Conservation (phyloP, 2,797 vertebrate genomes). For the Clarias laeviceps region DNA sequence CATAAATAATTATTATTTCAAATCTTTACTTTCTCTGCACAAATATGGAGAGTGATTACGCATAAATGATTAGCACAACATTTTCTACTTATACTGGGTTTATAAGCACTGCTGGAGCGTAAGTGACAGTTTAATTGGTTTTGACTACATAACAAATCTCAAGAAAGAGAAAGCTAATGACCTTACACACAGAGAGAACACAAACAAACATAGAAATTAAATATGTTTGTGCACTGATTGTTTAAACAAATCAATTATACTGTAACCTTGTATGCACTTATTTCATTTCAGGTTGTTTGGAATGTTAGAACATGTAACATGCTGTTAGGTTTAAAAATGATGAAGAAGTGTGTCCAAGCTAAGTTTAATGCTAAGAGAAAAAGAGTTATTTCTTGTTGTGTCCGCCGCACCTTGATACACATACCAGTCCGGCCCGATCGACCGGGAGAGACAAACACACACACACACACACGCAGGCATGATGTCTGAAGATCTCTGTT, state of each 20-base stretch:
- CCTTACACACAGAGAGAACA: background rate
- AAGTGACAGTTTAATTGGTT: constrained; percentile 24
- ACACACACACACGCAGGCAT: too few relatives aligned
- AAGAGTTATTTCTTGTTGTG: too few relatives aligned
- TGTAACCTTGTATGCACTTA: background rate
- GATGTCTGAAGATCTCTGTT: too few relatives aligned
- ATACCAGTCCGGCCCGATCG: too few relatives aligned
- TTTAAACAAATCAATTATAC: background rate
- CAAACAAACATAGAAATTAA: background rate
- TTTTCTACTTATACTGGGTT: constrained; percentile 1
- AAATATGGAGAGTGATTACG: constrained; percentile 7
- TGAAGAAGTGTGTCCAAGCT: too few relatives aligned
- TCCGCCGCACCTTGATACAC: too few relatives aligned
- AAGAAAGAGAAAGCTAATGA: constrained; percentile 20
- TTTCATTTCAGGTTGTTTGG: background rate
- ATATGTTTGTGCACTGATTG: background rate
- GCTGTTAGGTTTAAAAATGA: too few relatives aligned
- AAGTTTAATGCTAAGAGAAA: too few relatives aligned
- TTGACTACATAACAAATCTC: constrained; percentile 13
- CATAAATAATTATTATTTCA: constrained; percentile 22
- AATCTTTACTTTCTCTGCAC: background rate
- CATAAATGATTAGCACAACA: constrained; percentile 16
- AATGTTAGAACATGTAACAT: constrained; percentile 8
- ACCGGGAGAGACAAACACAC: too few relatives aligned
- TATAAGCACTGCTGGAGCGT: background rate